These are phyloP conservation scores for Leptatherina wallacei DNA, from an alignment of 2,797 vertebrate genomes.

Conservation along the genomic window DNA sequence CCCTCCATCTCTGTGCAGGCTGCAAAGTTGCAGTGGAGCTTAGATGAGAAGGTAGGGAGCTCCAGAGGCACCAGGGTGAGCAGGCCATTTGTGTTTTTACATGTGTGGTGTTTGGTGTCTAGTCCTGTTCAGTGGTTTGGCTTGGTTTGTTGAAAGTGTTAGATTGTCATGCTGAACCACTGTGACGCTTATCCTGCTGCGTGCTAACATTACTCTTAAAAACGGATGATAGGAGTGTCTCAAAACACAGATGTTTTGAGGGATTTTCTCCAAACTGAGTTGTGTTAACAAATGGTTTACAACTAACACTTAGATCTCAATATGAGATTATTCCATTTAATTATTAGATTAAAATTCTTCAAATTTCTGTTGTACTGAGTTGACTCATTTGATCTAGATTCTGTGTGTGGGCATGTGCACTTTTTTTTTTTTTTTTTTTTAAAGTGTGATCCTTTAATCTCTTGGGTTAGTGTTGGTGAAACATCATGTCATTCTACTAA, in stretches of 20 bases:
- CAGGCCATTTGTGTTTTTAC: conserved; percentile 64
- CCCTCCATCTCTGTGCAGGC: conserved; percentile 82
- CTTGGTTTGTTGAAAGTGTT: conserved; percentile 24
- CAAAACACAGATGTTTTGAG: conserved; percentile 34
- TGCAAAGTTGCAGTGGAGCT: conserved; percentile 86
- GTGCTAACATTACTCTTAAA: conserved; percentile 44
- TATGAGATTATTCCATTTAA: conserved; percentile 7
- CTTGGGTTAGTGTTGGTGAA: conserved; percentile 23
- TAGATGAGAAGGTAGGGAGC: conserved; percentile 87
- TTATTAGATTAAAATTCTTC: conserved; percentile 9
- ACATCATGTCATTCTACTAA: conserved; percentile 32
- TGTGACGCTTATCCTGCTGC: conserved; percentile 35
- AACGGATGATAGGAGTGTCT: conserved; percentile 56
- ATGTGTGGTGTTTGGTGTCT: conserved; percentile 59
- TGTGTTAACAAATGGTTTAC: conserved; percentile 41
- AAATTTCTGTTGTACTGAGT: conserved; percentile 10
- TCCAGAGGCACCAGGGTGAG: conserved; percentile 83
- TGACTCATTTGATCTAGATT: conserved; percentile 27
- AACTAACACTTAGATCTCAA: conserved; percentile 21
- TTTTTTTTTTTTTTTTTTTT: conserved; percentile 14
- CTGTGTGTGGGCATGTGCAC: conserved; percentile 9
- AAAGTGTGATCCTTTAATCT: conserved; percentile 36
- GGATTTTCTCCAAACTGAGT: conserved; percentile 37
- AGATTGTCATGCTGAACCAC: conserved; percentile 52
- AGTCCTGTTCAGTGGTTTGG: conserved; percentile 65